Base-by-base conservation (phyloP, 1,140 invertebrate genomes). In the Atta cephalotes region DNA sequence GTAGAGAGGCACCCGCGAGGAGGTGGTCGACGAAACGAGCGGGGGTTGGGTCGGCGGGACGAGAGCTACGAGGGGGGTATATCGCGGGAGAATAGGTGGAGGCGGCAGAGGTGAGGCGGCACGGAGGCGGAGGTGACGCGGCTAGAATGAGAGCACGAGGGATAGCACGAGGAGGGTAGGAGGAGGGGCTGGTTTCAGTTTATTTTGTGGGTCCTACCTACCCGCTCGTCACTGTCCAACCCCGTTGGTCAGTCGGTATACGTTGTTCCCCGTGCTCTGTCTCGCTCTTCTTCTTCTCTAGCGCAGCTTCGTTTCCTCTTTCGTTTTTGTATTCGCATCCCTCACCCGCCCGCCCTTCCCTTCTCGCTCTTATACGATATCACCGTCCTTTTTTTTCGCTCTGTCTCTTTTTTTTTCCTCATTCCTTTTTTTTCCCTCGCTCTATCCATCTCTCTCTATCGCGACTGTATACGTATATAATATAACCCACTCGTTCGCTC, bases 141-240 rank as follows among this genome's bases (percentile, higher is more conserved):
- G 86, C 84, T 66, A 87, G 91, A 91, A 91, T 80, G 89, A 92
- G 88, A 87, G 89, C 81, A 78, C 79, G 86, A 90, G 87, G 89
- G 82, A 88, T 86, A 89, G 86, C 71, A 14, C 35, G 53, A 21
- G 21, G 28, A 39, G 77, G 60, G 84, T 68, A 45, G 51, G 76
- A 60, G 68, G 71, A 4, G 7, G 66, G 88, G 90, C 86, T 91
- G 92, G 93, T 93, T 94, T 94, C 93, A 94, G 93, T 95, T 94
- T 95, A 95, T 94, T 95, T 94, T 94, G 93, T 92, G 93, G 90
- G 93, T 94, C 94, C 93, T 93, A 94, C 91, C 91, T 91, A 92
- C 88, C 90, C 89, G 91, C 93, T 95, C 93, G 93, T 94, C 93
- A 94, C 93, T 94, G 94, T 94, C 93, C 93, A 91, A 91, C 92